phyloP scores from a whole-genome alignment of 2,888 invertebrate species.

The Troides helena region DNA sequence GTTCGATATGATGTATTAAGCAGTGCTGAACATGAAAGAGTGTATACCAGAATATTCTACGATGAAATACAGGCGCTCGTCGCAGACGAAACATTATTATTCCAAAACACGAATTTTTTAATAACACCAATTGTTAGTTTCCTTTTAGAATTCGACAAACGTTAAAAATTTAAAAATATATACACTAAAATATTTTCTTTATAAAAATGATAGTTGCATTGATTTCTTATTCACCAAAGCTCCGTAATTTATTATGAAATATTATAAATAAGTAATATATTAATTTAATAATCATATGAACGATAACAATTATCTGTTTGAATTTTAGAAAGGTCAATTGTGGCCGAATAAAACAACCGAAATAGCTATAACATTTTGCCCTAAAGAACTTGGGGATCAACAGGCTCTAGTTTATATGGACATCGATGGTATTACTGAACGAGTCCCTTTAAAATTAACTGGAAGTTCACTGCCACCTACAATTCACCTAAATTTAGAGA shows the following conservation, averaged over 20 bases:
- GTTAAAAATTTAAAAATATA: too few relatives aligned
- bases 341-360: constrained; percentile 79
- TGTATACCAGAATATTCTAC: constrained; percentile 68
- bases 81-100: constrained; percentile 61
- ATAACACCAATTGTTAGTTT: constrained; percentile 76
- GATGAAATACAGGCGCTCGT: constrained; percentile 70
- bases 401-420: constrained; percentile 79
- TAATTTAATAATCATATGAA: not conserved
- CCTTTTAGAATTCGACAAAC: not conserved
- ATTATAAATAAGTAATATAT: not conserved
- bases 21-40: constrained; percentile 65
- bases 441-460: constrained; percentile 73
- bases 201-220: not conserved
- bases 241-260: too few relatives aligned
- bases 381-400: constrained; percentile 74
- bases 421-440: constrained; percentile 75
- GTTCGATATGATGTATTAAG: constrained; percentile 65
- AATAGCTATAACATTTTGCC: constrained; percentile 78
- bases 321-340: constrained; percentile 76
- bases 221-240: too few relatives aligned
- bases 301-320: not conserved
- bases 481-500: constrained; percentile 77
- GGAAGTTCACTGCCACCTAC: constrained; percentile 81
- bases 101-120: constrained; percentile 69
- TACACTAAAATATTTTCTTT: not conserved